These are phyloP conservation scores for Saturnia pavonia DNA, from an alignment of 2,888 invertebrate genomes.

Conservation along the genomic window DNA sequence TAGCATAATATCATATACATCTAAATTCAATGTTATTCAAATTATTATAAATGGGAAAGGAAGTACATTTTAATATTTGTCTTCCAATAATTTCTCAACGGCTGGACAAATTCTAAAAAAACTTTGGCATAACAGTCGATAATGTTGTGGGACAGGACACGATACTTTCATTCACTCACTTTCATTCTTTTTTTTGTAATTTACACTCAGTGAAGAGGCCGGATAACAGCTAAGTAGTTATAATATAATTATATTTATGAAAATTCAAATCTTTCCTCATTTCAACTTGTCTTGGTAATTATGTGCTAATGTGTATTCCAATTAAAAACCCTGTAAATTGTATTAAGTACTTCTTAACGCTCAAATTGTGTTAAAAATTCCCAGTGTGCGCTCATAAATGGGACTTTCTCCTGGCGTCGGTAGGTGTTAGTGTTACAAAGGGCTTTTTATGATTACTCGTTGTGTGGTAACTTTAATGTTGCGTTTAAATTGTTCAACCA, in stretches of 20 bases:
- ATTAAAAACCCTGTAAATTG: not conserved
- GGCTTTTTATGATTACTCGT: not conserved
- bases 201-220: too few species aligned
- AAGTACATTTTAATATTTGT: too few species aligned
- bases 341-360: not conserved
- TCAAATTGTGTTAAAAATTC: not conserved
- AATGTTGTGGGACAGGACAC: too few species aligned
- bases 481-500: constrained; percentile 1
- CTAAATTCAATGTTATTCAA: too few species aligned
- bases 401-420: not conserved
- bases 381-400: not conserved
- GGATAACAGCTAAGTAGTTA: too few species aligned
- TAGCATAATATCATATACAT: too few species aligned
- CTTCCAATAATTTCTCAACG: too few species aligned
- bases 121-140: too few species aligned
- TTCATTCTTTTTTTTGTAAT: too few species aligned
- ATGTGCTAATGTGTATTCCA: not conserved
- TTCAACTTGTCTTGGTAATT: not conserved
- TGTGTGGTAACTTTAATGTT: constrained; percentile 2
- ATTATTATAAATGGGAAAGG: too few species aligned
- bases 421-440: constrained; percentile 1
- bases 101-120: too few species aligned
- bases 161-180: too few species aligned
- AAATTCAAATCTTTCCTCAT: not conserved
- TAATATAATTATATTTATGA: not conserved